phyloP scores from a whole-genome alignment of 2,113 vertebrate species.

The Tetrao urogallus region DNA sequence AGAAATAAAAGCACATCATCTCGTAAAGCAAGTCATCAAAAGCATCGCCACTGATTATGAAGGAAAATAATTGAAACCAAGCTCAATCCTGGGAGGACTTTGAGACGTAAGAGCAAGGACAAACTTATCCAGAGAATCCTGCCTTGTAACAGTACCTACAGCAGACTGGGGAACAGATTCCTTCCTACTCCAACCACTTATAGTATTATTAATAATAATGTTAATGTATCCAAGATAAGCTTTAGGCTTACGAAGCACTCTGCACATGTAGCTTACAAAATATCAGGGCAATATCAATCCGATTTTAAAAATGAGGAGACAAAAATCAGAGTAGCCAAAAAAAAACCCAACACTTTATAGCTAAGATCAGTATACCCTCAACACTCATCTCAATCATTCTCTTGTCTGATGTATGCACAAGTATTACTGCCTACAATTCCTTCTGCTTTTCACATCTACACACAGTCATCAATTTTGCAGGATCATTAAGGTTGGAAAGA shows the following conservation, averaged over 20 bases:
- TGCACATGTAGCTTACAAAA: background rate
- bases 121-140: background rate
- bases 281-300: background rate
- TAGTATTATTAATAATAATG: background rate
- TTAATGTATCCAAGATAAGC: background rate
- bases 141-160: background rate
- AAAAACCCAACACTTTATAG: background rate
- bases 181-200: background rate
- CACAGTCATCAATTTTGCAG: background rate
- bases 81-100: background rate
- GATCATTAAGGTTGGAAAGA: too few relatives aligned
- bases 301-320: background rate
- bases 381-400: background rate
- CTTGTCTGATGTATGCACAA: background rate
- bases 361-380: background rate
- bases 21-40: background rate
- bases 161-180: background rate
- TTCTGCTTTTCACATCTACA: background rate
- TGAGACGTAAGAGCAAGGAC: background rate
- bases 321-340: background rate
- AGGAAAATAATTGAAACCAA: background rate
- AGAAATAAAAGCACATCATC: background rate
- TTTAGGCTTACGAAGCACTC: accelerated
- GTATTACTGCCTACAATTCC: background rate
- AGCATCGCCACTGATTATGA: background rate